Base-by-base conservation (phyloP, 64 coral and sea anemone species). In the Pachyseris speciosa region DNA sequence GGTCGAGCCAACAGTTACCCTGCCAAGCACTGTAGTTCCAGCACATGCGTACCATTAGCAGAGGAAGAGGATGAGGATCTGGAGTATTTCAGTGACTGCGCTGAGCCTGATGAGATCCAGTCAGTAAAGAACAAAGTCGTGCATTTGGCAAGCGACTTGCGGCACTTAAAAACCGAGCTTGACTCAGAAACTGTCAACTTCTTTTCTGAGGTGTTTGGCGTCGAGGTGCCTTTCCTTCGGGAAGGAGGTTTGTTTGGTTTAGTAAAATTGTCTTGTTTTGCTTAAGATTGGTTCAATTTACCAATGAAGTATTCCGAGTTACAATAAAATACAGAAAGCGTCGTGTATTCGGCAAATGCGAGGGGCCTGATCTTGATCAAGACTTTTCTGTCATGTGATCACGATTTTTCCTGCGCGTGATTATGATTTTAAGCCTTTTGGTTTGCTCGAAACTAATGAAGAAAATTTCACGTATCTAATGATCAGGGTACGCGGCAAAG, bases 31-130 rank as follows among this genome's bases (percentile, higher is more conserved):
- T 57, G 30, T 10, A 58, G 58, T 30, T 10, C 31, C 25, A 80
- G 48, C 45, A 37, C 89, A 7, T 92, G 85, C 24, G 60, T 94
- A 36, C 91, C 95, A 8, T 70, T 97, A 0, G 80, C 87, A 25
- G 95, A 97, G 65, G 95, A 90, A 33, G 95, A 97, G 22, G 91
- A 97, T 42, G 91, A 94, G 36, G 95, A 93, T 32, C 85, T 86
- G 61, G 64, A 92, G 9, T 55, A 75, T 49, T 78, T 76, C 25
- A 41, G 41, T 16, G 90, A 84, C 4, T 28, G 16, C 7, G 77
- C 31, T 5, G 84, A 75, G 1, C 20, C 22, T 55, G 91, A 97
- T 27, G 51, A 66, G 48, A 90, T 90, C 32, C 38, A 81, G 43
- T 70, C 89, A 6, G 77, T 97, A 5, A 92, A 93, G 38, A 87